Percentiles rank a stretch among this genome's conserved stretches.
phyloP scores from a whole-genome alignment of 2,113 vertebrate genomes.

The Athene cunicularia region DNA sequence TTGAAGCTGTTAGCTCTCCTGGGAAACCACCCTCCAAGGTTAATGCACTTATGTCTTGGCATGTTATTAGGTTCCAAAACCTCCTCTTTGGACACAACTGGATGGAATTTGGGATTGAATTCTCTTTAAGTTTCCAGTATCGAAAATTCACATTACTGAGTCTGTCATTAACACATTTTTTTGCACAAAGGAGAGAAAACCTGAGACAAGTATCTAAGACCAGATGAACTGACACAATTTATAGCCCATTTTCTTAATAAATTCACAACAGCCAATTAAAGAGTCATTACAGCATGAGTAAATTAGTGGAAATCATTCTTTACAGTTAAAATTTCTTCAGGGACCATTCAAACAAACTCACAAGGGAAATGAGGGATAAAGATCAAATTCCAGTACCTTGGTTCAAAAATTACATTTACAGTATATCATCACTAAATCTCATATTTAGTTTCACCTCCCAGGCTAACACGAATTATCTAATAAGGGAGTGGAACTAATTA shows the following conservation, averaged over 20 bases:
- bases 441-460: not conserved
- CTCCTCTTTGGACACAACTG: not conserved
- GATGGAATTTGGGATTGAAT: not conserved
- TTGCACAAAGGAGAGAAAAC: not conserved
- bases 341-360: not conserved
- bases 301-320: not conserved
- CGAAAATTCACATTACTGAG: not conserved
- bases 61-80: not conserved
- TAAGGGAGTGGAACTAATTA: not conserved
- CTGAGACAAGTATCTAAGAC: not conserved
- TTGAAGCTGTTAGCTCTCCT: not conserved
- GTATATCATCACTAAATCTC: not conserved
- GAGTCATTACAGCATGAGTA: not conserved
- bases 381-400: not conserved
- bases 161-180: not conserved
- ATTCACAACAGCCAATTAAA: not conserved
- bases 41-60: not conserved
- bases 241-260: not conserved
- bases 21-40: not conserved
- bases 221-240: not conserved
- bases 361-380: not conserved
- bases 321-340: not conserved
- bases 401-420: not conserved
- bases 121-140: not conserved
- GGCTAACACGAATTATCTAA: not conserved